Evolutionary conservation across 2,888 invertebrate species (phyloP).

Genomic region (Megamerina dolium): DNA sequence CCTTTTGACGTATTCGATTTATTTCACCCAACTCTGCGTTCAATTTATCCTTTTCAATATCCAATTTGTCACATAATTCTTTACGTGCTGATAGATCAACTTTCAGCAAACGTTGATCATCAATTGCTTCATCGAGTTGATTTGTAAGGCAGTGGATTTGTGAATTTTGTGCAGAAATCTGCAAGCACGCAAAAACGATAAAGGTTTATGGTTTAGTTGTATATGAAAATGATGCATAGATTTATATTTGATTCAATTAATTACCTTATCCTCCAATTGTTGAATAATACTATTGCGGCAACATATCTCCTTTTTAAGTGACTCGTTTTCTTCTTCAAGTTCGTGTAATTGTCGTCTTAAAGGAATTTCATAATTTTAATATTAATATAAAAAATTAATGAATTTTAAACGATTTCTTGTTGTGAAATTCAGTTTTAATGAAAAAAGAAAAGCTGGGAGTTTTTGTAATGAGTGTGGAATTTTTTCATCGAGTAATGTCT

Average conservation of each 20-base stretch:
- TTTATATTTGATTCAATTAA: neutral
- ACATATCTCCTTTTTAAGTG: slow-evolving; percentile 59
- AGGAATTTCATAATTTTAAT: neutral
- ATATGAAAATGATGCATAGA: too few relatives aligned
- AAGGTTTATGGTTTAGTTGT: neutral
- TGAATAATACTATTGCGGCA: slow-evolving; percentile 53
- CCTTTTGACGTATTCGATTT: slow-evolving; percentile 42
- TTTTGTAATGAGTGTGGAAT: too few relatives aligned
- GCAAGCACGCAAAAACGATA: neutral
- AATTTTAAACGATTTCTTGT: too few relatives aligned
- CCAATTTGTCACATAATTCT: slow-evolving; percentile 58
- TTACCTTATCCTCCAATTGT: slow-evolving; percentile 56
- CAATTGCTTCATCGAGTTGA: slow-evolving; percentile 57
- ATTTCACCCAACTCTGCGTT: slow-evolving; percentile 53
- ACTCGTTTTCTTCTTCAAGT: slow-evolving; percentile 56
- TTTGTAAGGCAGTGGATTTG: slow-evolving; percentile 60
- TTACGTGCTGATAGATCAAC: slow-evolving; percentile 57
- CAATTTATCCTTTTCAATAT: slow-evolving; percentile 62
- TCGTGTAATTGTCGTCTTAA: slow-evolving; percentile 50
- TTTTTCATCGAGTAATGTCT: too few relatives aligned
- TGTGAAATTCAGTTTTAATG: too few relatives aligned
- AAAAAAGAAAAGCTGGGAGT: too few relatives aligned
- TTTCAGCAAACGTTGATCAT: slow-evolving; percentile 56
- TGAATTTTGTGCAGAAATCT: slow-evolving; percentile 50
- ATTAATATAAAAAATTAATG: neutral